A percentile compares a stretch with the other conserved stretches of the same genome.
phyloP scores from a whole-genome alignment of 92 coral and sea anemone species.

The Desmophyllum pertusum region DNA sequence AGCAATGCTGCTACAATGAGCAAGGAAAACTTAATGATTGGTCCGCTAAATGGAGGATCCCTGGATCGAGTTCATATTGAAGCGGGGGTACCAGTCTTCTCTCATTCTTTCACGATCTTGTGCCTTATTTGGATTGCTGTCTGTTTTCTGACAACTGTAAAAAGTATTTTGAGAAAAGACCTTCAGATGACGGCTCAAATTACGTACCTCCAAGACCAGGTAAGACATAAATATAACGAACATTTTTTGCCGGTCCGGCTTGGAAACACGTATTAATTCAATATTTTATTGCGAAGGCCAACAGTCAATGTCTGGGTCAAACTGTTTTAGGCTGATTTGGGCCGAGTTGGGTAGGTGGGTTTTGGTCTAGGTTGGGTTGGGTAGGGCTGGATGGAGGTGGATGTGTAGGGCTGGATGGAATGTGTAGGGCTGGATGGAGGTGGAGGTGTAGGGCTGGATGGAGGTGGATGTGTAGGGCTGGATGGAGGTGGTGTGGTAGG shows the following conservation, averaged over 20 bases:
- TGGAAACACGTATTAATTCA: neutral
- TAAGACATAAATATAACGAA: neutral
- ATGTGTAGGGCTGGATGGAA: too few relatives aligned
- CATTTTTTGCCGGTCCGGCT: too few relatives aligned
- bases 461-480: too few relatives aligned
- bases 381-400: too few relatives aligned
- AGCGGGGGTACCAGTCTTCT: constrained; percentile 63
- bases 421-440: too few relatives aligned
- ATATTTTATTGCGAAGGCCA: too few relatives aligned
- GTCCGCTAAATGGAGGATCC: constrained; percentile 70
- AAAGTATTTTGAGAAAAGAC: constrained; percentile 70
- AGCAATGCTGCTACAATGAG: constrained; percentile 77
- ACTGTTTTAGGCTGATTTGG: too few relatives aligned
- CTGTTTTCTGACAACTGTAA: constrained; percentile 53
- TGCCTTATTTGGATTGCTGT: constrained; percentile 85
- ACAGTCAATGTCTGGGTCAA: too few relatives aligned
- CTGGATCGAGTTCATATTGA: constrained; percentile 69
- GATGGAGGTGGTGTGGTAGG: too few relatives aligned
- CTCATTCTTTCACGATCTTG: constrained; percentile 76
- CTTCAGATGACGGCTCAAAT: constrained; percentile 77
- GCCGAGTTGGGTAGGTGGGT: too few relatives aligned
- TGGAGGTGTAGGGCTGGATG: too few relatives aligned
- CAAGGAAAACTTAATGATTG: constrained; percentile 77
- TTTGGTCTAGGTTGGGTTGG: too few relatives aligned
- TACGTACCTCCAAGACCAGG: constrained; percentile 83